These are phyloP conservation scores for Tetanocera ferruginea DNA, from an alignment of 2,888 invertebrate genomes.

Conservation along the genomic window DNA sequence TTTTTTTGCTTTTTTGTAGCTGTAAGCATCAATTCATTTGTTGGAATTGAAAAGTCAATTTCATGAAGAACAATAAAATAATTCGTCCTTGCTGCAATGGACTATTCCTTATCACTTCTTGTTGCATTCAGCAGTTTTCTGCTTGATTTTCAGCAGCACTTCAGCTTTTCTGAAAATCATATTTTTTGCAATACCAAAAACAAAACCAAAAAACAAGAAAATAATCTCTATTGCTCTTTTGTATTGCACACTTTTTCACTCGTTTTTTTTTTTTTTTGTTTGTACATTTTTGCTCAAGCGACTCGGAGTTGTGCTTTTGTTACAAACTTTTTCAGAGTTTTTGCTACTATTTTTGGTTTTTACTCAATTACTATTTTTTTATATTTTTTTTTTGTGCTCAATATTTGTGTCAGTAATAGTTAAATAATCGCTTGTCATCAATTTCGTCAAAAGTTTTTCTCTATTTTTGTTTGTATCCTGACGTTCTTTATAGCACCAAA, in stretches of 20 bases:
- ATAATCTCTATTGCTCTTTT: neutral
- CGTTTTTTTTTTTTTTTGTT: neutral
- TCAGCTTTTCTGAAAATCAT: constrained; percentile 26
- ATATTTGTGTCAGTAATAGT: constrained; percentile 38
- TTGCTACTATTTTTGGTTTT: neutral
- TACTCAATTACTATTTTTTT: neutral
- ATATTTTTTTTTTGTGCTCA: neutral
- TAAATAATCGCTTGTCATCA: constrained; percentile 37
- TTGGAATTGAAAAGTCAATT: constrained; percentile 31
- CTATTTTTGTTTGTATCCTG: neutral
- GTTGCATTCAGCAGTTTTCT: neutral
- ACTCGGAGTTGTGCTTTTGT: neutral
- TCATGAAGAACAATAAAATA: constrained; percentile 22
- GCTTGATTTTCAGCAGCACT: constrained; percentile 8
- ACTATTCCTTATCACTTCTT: neutral
- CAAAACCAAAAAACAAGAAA: neutral
- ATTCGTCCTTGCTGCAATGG: neutral
- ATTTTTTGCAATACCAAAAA: constrained; percentile 12
- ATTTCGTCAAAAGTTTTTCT: constrained; percentile 27
- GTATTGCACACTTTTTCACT: neutral
- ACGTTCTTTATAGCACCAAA: neutral
- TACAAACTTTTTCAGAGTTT: neutral
- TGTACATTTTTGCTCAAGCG: neutral
- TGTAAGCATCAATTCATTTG: constrained; percentile 25
- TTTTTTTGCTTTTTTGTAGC: neutral